A percentile compares a stretch with the other conserved stretches of the same genome.
Conservation (phyloP, 2,797 vertebrate genomes). For the Gambelia wislizenii region DNA sequence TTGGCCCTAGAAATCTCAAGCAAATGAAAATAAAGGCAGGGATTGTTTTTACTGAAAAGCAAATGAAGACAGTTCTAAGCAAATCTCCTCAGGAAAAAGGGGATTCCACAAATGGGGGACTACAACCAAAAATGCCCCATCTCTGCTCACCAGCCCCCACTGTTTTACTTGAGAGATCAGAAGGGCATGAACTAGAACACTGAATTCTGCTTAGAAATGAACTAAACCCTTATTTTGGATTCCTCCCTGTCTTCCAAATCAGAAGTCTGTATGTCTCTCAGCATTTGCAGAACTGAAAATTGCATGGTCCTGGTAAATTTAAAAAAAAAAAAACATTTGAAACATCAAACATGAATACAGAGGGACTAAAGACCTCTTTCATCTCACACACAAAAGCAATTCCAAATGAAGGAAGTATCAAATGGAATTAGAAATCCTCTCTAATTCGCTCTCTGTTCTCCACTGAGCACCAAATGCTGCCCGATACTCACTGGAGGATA, state of each 20-base stretch:
- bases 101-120: not conserved
- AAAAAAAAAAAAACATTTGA: not conserved
- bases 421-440: not conserved
- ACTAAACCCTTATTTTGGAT: not conserved
- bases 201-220: not conserved
- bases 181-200: not conserved
- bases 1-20: not conserved
- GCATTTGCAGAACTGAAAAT: not conserved
- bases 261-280: not conserved
- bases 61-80: not conserved
- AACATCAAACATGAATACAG: not conserved
- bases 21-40: not conserved
- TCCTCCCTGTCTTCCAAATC: not conserved
- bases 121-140: not conserved
- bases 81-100: not conserved
- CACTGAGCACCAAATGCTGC: constrained; percentile 2
- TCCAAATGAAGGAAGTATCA: constrained; percentile 8
- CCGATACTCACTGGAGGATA: not conserved
- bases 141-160: not conserved
- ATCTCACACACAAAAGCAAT: not conserved
- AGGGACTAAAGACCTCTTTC: not conserved
- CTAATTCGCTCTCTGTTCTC: constrained; percentile 10
- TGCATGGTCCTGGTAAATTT: not conserved
- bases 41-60: not conserved
- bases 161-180: not conserved